Percentiles rank a stretch among this genome's conserved stretches.
Evolutionary conservation across 2,797 vertebrate species (phyloP).

Genomic region (Arremon aurantiirostris): DNA sequence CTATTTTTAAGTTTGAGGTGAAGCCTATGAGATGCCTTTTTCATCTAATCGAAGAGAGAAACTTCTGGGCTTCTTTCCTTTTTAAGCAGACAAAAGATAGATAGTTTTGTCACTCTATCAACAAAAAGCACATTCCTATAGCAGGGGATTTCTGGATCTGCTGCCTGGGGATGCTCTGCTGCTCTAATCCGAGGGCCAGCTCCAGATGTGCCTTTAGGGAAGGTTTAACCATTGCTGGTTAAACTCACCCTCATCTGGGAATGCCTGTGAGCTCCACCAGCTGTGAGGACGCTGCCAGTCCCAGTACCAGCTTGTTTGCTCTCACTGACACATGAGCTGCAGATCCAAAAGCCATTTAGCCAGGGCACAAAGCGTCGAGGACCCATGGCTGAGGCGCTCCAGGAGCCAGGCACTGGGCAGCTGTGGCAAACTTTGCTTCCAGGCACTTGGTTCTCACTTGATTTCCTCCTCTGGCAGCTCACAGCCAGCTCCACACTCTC

Average conservation of each 20-base stretch:
- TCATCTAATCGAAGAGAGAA: too few species aligned
- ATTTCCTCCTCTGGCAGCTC: constrained; percentile 23
- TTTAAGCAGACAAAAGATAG: too few species aligned
- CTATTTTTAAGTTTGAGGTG: too few species aligned
- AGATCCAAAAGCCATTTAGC: not conserved
- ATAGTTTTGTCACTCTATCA: too few species aligned
- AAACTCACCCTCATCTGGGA: not conserved
- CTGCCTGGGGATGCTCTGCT: not conserved
- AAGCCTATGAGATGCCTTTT: too few species aligned
- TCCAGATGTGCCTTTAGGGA: not conserved
- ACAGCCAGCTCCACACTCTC: not conserved
- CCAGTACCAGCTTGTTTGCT: not conserved
- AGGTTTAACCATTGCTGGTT: not conserved
- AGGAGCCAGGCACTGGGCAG: not conserved
- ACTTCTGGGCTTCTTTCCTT: too few species aligned
- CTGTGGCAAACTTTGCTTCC: not conserved
- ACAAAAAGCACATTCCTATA: too few species aligned
- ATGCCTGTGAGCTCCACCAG: rapidly evolving
- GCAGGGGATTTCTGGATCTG: not conserved
- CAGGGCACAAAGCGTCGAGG: not conserved
- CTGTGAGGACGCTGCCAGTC: not conserved
- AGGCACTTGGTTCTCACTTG: constrained; percentile 20
- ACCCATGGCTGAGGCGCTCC: not conserved
- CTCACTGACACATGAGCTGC: not conserved
- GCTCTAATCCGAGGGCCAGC: too few species aligned